Conservation (phyloP, 2,797 vertebrate genomes). For the Tamandua tetradactyla region DNA sequence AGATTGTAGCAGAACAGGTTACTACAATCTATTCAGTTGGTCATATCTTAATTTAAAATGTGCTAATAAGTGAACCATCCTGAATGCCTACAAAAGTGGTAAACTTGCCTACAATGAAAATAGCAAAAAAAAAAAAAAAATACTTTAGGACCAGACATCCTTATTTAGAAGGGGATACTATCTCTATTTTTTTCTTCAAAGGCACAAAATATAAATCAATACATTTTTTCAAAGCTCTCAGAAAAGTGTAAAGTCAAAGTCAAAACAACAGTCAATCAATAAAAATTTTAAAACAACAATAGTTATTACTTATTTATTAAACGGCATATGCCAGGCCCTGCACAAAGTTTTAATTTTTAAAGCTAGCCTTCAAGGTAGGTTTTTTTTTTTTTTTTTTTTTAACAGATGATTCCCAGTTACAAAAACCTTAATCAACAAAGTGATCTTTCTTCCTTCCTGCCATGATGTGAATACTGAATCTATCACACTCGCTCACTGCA, state of each 20-base stretch:
- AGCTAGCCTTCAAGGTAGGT: neutral
- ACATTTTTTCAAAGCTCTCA: slow-evolving; percentile 45
- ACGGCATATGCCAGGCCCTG: neutral
- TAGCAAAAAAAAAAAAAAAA: neutral
- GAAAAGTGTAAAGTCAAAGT: slow-evolving; percentile 50
- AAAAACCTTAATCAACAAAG: slow-evolving; percentile 30
- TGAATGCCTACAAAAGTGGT: neutral
- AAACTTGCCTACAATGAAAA: slow-evolving; percentile 49
- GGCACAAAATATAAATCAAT: slow-evolving; percentile 51
- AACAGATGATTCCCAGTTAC: neutral
- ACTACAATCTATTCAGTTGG: neutral
- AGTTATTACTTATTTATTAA: slow-evolving; percentile 40
- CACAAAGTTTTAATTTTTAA: slow-evolving; percentile 48
- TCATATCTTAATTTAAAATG: slow-evolving; percentile 21
- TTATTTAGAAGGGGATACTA: neutral
- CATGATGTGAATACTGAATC: neutral
- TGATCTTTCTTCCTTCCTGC: neutral
- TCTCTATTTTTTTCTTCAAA: slow-evolving; percentile 58
- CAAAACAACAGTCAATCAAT: slow-evolving; percentile 5
- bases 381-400: neutral
- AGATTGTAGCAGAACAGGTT: slow-evolving; percentile 60
- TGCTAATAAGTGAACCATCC: slow-evolving; percentile 13
- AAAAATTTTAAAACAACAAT: slow-evolving; percentile 14
- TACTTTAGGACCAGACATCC: slow-evolving; percentile 34
- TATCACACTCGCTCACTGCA: neutral